Conservation (phyloP, 2,113 vertebrate species). For the Symphodus melops region DNA sequence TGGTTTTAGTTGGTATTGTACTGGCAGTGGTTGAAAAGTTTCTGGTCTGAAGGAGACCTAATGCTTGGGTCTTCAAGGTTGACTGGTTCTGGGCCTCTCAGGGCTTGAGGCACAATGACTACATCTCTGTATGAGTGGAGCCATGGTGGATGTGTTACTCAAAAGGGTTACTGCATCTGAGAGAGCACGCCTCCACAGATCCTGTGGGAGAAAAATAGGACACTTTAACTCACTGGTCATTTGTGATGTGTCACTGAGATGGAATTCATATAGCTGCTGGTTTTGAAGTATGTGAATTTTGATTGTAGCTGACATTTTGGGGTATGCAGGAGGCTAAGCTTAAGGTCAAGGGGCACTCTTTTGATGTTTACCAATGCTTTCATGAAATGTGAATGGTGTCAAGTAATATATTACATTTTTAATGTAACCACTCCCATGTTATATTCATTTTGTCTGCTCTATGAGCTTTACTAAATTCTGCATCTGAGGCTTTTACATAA, state of each 20-base stretch:
- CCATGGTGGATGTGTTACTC: conserved; percentile 62
- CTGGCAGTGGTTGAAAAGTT: conserved; percentile 68
- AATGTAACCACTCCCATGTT: not conserved
- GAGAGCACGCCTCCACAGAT: conserved; percentile 63
- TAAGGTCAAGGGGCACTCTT: conserved; percentile 43
- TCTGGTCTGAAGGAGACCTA: conserved; percentile 60
- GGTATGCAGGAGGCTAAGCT: conserved; percentile 37
- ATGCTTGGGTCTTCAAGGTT: conserved; percentile 71
- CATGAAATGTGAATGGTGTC: conserved; percentile 35
- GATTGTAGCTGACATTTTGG: conserved; percentile 64
- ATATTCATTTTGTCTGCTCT: conserved; percentile 11
- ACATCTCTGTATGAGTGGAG: conserved; percentile 59
- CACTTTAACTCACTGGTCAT: conserved; percentile 50
- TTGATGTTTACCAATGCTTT: conserved; percentile 43
- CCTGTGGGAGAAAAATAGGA: conserved; percentile 62
- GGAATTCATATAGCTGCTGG: conserved; percentile 53
- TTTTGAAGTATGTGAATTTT: conserved; percentile 53
- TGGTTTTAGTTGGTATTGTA: conserved; percentile 54
- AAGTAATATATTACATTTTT: conserved; percentile 52
- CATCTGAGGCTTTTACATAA: conserved; percentile 32
- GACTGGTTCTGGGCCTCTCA: conserved; percentile 69
- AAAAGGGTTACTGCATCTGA: conserved; percentile 63
- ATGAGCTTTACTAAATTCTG: not conserved
- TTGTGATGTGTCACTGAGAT: conserved; percentile 59
- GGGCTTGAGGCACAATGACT: conserved; percentile 70